Evolutionary conservation across 2,113 vertebrate genomes (phyloP).

Genomic region (Muscicapa adusta): DNA sequence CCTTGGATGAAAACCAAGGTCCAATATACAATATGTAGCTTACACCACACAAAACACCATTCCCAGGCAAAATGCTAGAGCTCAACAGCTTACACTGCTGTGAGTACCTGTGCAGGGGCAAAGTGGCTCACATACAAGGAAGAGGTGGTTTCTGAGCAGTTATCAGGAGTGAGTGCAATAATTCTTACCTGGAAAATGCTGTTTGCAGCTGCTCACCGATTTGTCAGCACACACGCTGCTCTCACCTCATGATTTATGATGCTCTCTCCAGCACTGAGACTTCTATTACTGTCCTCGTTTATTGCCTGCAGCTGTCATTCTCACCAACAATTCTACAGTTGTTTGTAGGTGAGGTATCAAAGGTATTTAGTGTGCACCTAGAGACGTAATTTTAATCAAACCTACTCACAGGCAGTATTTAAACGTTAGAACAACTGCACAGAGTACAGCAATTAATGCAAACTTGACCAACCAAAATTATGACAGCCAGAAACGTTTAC

Average conservation of each 20-base stretch:
- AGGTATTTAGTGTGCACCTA: conserved; percentile 56
- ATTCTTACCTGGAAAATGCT: conserved; percentile 70
- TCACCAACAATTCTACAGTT: conserved; percentile 64
- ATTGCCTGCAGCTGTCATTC: conserved; percentile 78
- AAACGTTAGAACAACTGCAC: conserved; percentile 10
- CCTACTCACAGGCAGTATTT: conserved; percentile 4
- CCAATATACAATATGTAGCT: neutral
- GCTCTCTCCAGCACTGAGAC: conserved; percentile 59
- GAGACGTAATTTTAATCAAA: conserved; percentile 59
- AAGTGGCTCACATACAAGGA: neutral
- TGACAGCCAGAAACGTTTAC: neutral
- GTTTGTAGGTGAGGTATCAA: conserved; percentile 73
- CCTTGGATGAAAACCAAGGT: conserved; percentile 14
- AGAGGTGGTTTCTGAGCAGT: conserved; percentile 69
- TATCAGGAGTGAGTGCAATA: conserved; percentile 66
- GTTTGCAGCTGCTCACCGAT: conserved; percentile 66
- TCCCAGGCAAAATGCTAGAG: neutral
- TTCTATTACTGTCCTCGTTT: conserved; percentile 71
- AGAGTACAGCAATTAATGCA: neutral
- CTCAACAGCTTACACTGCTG: neutral
- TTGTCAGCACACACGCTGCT: conserved; percentile 58
- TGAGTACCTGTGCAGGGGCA: neutral
- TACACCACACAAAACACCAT: neutral
- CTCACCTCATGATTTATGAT: conserved; percentile 67
- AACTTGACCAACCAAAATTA: conserved; percentile 17